These are phyloP conservation scores for Hyalella azteca DNA, from an alignment of 2,888 invertebrate genomes.

Conservation along the genomic window DNA sequence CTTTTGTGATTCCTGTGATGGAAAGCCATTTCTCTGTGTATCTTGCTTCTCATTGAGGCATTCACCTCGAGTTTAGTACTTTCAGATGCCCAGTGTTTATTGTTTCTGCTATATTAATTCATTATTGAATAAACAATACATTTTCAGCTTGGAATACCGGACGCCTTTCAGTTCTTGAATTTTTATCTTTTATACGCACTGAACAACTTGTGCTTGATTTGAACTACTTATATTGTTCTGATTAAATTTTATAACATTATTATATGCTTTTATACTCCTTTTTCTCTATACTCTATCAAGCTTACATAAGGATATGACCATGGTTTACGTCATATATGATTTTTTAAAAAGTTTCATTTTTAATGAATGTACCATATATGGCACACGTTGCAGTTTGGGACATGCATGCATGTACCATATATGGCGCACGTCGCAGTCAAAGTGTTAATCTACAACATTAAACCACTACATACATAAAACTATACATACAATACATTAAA, in stretches of 20 bases:
- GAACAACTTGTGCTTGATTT: conserved; percentile 11
- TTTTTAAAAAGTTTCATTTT: not conserved
- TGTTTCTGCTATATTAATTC: not conserved
- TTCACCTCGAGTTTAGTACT: conserved; percentile 11
- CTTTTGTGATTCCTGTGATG: conserved; percentile 13
- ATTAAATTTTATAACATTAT: conserved; percentile 5
- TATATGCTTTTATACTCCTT: not conserved
- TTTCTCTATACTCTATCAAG: conserved; percentile 5
- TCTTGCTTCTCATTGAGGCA: conserved; percentile 24
- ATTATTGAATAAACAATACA: not conserved
- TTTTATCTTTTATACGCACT: not conserved
- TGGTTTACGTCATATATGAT: not conserved
- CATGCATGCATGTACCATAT: not conserved
- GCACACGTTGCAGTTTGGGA: not conserved
- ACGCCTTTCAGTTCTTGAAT: not conserved
- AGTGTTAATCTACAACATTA: not conserved
- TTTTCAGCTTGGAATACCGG: not conserved
- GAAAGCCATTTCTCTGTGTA: not conserved
- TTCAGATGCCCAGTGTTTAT: not conserved
- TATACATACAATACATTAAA: too few relatives aligned
- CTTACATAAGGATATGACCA: not conserved
- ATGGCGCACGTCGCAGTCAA: not conserved
- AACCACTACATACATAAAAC: too few relatives aligned
- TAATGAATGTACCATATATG: not conserved
- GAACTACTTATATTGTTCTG: not conserved